Evolutionary conservation across 2,888 invertebrate genomes (phyloP).

Genomic region (Ethmia dodecea): DNA sequence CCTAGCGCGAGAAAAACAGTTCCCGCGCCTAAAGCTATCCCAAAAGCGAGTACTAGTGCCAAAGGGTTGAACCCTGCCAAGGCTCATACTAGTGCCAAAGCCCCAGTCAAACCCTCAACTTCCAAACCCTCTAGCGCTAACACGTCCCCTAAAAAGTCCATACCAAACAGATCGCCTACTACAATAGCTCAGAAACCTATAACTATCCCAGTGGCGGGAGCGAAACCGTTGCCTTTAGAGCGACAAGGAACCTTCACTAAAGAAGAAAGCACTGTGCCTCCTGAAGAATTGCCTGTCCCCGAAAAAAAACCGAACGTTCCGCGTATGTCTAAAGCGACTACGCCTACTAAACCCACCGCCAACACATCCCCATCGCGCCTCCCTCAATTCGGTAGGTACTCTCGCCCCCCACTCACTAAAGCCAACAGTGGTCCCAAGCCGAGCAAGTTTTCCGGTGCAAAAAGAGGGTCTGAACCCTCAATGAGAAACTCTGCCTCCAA

Average conservation of each 20-base stretch:
- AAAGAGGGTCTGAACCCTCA: constrained; percentile 38
- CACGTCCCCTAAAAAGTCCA: constrained; percentile 57
- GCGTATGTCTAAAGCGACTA: constrained; percentile 35
- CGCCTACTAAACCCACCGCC: constrained; percentile 40
- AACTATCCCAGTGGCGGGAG: constrained; percentile 35
- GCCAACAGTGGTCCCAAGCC: constrained; percentile 31
- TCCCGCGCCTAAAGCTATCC: constrained; percentile 23
- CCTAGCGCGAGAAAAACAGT: constrained; percentile 46
- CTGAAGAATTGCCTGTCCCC: constrained; percentile 52
- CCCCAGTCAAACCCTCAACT: constrained; percentile 36
- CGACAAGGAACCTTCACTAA: constrained; percentile 96
- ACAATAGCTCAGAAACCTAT: constrained; percentile 42
- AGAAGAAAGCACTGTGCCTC: constrained; percentile 80
- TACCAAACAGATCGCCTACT: constrained; percentile 44
- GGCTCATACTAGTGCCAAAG: constrained; percentile 49
- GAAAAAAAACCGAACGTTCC: constrained; percentile 39
- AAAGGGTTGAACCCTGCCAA: constrained; percentile 34
- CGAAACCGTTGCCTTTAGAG: constrained; percentile 78
- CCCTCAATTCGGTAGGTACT: constrained; percentile 47
- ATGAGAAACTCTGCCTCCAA: constrained; percentile 74
- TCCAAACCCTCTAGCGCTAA: constrained; percentile 40
- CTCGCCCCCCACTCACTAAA: constrained; percentile 42
- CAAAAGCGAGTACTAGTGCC: constrained; percentile 32
- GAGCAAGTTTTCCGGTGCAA: constrained; percentile 31
- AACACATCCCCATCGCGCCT: constrained; percentile 66